Base-by-base conservation (phyloP, 2,113 vertebrate genomes). In the Miniopterus natalensis region DNA sequence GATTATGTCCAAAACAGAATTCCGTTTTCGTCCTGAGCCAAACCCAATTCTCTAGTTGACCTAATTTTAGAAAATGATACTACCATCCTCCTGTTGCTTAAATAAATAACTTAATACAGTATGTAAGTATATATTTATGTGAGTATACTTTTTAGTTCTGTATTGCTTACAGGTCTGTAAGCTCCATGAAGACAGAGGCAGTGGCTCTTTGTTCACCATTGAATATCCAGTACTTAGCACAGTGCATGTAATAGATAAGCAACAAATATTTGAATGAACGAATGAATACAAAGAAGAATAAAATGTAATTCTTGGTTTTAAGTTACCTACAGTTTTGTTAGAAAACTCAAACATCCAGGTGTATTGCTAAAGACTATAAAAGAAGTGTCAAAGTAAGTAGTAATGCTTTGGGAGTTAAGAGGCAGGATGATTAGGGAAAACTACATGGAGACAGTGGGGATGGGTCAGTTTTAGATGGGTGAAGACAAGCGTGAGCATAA, bases 1-100 rank as follows among this genome's bases (percentile, higher is more conserved):
- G n/a, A 73, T 86, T 13, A 14, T n/a, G 12, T 29, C 71, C 71
- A 84, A 66, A 88, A 84, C 13, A 88, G 88, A 90, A 79, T 53
- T 65, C 49, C 73, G 0, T 88, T 91, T 95, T 70, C 40, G 53
- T 77, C 57, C 8, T 15, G 17, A 68, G 49, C 42, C n/a, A 59
- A 68, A 77, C 49, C 40, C 49, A 88, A 6, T 74, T 93, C 59
- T 85, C 29, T 95, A 83, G 9, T 61, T 68, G 57, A 57, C 17
- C 21, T 63, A 13, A 84, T 70, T 95, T 93, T 31, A 95, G 75
- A 92, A 96, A 95, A 93, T 78, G 17, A 83, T 85, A 80, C 42
- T 85, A 40, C 8, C 18, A 29, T 79, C 65, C 53, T 77, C 74
- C 14, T 77, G 27, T 84, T 88, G 66, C 25, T 75, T 45, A 74